Base-by-base conservation (phyloP, 2,797 vertebrate genomes). In the Nyctalus aviator region DNA sequence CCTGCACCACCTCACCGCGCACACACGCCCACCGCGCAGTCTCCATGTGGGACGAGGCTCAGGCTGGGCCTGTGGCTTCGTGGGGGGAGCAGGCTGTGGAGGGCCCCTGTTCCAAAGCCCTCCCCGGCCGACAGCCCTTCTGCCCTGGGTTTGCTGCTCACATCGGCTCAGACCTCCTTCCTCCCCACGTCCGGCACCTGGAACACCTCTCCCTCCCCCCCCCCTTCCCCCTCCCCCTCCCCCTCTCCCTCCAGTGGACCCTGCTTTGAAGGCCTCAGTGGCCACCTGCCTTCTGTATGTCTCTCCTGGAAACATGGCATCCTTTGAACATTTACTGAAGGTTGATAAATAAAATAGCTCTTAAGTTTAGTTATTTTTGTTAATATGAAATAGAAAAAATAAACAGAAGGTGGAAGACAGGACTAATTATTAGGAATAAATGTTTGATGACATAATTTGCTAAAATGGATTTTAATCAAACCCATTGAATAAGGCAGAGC, bases 361-460 rank as follows among this genome's bases (percentile, higher is more conserved):
- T 4, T 55, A 68, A 78, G 64, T 77, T 90, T 77, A 41, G 23
- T 88, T 57, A 59, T 71, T 83, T 75, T 37, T 50, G 32, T 83
- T 83, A 90, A 69, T 62, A 44, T 25, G 27, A 84, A 53, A 11
- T 21, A 79, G 18, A 20, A 94, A 75, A 44, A 76, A 35, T 18
- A 90, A 71, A 85, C 55, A 71, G 21, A 88, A 66, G 35, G 50
- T 75, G 20, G 72, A 75, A 48, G 32, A 62, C 59, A 66, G 11
- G 46, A 46, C 41, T 64, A 17, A 71, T 64, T 78, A 66, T 41
- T 41, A 69, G 66, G 30, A 83, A 46, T 87, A 77, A 76, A 57
- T 79, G 68, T n/a, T 83, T 50, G 71, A 68, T 75, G 76, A 27
- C 64, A 21, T 44, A 75, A 66, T 41, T 81, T 72, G 72, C 66